These are phyloP conservation scores for Ambastaia sidthimunki DNA, from an alignment of 2,797 vertebrate species.

Conservation along the genomic window DNA sequence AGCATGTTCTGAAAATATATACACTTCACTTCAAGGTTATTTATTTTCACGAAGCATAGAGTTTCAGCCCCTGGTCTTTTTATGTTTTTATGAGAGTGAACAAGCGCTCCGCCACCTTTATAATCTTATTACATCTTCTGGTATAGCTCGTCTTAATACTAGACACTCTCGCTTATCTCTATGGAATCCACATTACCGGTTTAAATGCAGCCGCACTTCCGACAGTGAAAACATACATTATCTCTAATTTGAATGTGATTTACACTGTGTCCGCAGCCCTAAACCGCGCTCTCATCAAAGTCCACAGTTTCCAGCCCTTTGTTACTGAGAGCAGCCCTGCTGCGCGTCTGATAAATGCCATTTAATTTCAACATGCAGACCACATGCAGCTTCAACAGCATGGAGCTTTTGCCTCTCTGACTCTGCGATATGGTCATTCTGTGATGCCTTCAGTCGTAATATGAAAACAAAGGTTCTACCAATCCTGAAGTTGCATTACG, in stretches of 20 bases:
- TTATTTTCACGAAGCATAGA: not conserved
- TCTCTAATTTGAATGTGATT: constrained; percentile 42
- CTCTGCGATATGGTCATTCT: constrained; percentile 7
- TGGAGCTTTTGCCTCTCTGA: constrained; percentile 33
- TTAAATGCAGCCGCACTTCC: constrained; percentile 1
- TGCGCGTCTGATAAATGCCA: constrained; percentile 52
- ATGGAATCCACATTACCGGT: constrained; percentile 28
- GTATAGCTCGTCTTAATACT: constrained; percentile 44
- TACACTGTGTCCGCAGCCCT: constrained; percentile 19
- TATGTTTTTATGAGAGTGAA: not conserved
- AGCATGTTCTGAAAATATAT: not conserved
- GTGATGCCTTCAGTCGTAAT: constrained; percentile 34
- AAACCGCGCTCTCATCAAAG: constrained; percentile 42
- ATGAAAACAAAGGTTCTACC: constrained; percentile 52
- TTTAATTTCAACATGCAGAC: constrained; percentile 55
- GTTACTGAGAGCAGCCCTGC: no score
- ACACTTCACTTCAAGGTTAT: no score
- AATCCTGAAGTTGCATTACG: constrained; percentile 23
- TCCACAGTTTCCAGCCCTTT: constrained; percentile 47
- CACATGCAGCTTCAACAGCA: constrained; percentile 50
- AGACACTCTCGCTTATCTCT: constrained; percentile 30
- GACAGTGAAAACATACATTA: constrained; percentile 23
- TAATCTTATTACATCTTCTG: constrained; percentile 59
- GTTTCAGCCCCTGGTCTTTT: constrained; percentile 9
- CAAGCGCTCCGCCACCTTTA: constrained; percentile 40